Evolutionary conservation across 2,888 invertebrate species (phyloP), one percentile per base, ranked within the genome.

Genomic region (Cephus runcator): DNA sequence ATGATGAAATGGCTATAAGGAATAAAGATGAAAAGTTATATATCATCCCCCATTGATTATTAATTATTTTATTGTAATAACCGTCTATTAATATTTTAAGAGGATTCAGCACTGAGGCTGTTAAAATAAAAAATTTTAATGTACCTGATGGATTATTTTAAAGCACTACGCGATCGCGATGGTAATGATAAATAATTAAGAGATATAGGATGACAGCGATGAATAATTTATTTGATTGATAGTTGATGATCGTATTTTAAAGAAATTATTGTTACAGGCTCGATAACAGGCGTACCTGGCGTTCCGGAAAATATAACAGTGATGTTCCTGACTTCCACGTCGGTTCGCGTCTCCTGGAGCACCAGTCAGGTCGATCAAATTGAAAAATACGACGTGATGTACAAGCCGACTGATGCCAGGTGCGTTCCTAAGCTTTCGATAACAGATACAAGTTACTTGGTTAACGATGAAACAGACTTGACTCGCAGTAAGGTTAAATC

Each of bases 401-500:
- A 97, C 92, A 97, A 97, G 91, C 97, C 97, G 75, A 96, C 97
- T 75, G 96, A 97, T 92, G 97, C 97, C 92, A 97, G 97, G 97
- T 97, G 96, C 94, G 94, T 91, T 84, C 81, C 83, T 78, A 74
- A 73, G 79, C 83, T 85, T 86, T 81, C 36, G 69, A 31, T 69
- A 69, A 69, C 30, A 6, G 71, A 69, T 31, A 69, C 71, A 9
- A n/a, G 12, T 15, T n/a, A n/a, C 15, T 6, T 15, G 31, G 33
- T n/a, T 4, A 33, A 69, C 23, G 15, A 69, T 12, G 15, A n/a
- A n/a, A 11, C 33, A 12, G 15, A 69, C 6, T 4, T 69, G n/a
- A n/a, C 1, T 69, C n/a, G 12, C 71, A 30, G n/a, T 31, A n/a
- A 15, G 2, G 12, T 69, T 69, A 3, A 69, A 15, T 40, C 11